Percentiles rank a stretch among this genome's conserved stretches.
Conservation (phyloP, 2,888 invertebrate species). For the Myathropa florea region DNA sequence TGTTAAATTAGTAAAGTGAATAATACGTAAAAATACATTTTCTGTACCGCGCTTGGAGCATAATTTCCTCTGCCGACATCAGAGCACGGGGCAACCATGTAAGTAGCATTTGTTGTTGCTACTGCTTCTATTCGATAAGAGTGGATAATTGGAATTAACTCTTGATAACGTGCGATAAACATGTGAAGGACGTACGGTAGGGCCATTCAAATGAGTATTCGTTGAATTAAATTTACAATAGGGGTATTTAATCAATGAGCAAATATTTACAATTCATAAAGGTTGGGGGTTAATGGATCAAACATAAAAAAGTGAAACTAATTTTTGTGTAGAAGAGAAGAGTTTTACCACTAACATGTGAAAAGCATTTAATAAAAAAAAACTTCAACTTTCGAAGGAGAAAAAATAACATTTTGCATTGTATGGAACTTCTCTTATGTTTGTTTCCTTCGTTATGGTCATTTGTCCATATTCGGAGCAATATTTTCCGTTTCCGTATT, state of each 20-base stretch:
- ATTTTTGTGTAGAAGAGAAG: not conserved
- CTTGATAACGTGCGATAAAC: constrained; percentile 35
- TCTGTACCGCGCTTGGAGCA: not conserved
- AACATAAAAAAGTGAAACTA: not conserved
- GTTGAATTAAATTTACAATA: constrained; percentile 16
- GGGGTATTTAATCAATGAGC: constrained; percentile 26
- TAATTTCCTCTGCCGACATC: too few species aligned
- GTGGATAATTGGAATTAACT: constrained; percentile 6
- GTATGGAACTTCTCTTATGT: too few species aligned
- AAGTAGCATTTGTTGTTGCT: not conserved
- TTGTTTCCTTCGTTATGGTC: too few species aligned
- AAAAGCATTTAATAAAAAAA: too few species aligned
- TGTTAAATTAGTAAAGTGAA: not conserved
- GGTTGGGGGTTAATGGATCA: not conserved
- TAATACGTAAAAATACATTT: too few species aligned
- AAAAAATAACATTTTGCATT: too few species aligned
- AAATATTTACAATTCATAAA: constrained; percentile 41
- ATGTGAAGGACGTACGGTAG: constrained; percentile 13
- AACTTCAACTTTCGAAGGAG: too few species aligned
- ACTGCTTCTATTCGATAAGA: constrained; percentile 15
- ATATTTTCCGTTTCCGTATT: too few species aligned
- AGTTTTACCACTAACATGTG: not conserved
- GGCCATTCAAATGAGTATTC: constrained; percentile 29
- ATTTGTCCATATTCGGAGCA: too few species aligned
- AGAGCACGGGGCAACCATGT: not conserved